Base-by-base conservation (phyloP, 1,140 invertebrate genomes). In the Drosophila biarmipes region DNA sequence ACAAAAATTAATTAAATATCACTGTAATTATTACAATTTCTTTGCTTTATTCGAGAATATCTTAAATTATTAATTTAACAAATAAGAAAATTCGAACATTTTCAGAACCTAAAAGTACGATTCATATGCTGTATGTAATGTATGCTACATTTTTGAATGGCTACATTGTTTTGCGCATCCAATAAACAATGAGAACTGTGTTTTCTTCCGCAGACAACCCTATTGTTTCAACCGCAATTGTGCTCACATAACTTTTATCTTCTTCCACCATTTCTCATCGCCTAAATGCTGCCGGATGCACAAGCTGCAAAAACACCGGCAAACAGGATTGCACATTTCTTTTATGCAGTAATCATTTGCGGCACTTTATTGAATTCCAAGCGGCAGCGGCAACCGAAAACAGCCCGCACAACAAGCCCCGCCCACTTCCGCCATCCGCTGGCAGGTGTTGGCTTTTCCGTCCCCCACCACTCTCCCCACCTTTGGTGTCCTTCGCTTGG, bases 341-440 rank as follows among this genome's bases (percentile, higher is more conserved):
- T 78, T 82, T 78, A 53, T 76, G 52, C 59, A 51, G 75, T 76
- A 76, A 84, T 84, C 76, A 73, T 63, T 75, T 67, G 61, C 66
- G 71, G 71, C 55, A 73, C 66, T 87, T 87, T 87, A 87, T 87
- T 87, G 82, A 87, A 87, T 75, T 72, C 74, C 68, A 53, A 43
- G 38, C 63, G 68, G 58, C 34, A 59, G 45, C 37, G 14, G 38
- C 45, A 66, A 48, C 54, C 48, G 43, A 76, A 76, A 76, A 59
- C 54, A 76, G 42, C 43, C 63, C 67, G 63, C 63, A 69, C 63
- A 69, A 69, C 49, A 69, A 27, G 35, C 10, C 12, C 49, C 42
- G 24, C 56, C 49, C 72, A 54, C 42, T 53, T 54, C 73, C 73
- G 73, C 15, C 37, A 24, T 46, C 46, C 73, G 53, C 19, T 66